Evolutionary conservation across 37 sponge, comb jelly and placozoan species (phyloP).

Genomic region (Cliona cf. orientalis): DNA sequence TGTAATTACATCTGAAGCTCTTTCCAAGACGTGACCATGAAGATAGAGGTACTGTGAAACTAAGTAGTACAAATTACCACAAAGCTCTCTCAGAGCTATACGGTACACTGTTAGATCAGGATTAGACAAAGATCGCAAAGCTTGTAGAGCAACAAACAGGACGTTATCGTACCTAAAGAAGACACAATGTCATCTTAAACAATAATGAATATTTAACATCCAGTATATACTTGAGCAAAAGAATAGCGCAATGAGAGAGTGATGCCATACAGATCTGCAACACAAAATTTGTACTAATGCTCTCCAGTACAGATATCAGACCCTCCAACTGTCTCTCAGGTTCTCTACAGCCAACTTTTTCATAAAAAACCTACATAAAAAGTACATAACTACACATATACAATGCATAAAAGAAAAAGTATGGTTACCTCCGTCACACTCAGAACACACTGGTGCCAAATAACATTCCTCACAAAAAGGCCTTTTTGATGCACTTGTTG

Average conservation of each 20-base stretch:
- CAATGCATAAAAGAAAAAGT: not conserved
- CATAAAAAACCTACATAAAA: not conserved
- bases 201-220: no score
- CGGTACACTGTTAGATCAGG: not conserved
- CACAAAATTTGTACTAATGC: not conserved
- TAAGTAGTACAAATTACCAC: slow-evolving; percentile 55
- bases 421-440: slow-evolving; percentile 34
- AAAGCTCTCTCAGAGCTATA: slow-evolving; percentile 37
- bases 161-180: slow-evolving; percentile 35
- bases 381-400: not conserved
- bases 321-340: slow-evolving; percentile 9
- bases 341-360: not conserved
- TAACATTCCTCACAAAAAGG: not conserved
- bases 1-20: not conserved
- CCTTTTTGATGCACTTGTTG: slow-evolving; percentile 13
- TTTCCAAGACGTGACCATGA: not conserved
- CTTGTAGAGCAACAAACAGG: not conserved
- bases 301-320: slow-evolving; percentile 27
- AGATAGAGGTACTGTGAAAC: slow-evolving; percentile 32
- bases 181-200: not conserved
- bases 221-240: slow-evolving; percentile 33
- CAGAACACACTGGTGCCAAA: slow-evolving; percentile 51
- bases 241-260: not conserved
- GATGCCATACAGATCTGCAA: not conserved
- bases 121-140: not conserved